Conservation (phyloP, 2,888 invertebrate species). For the Aphidoletes aphidimyza region DNA sequence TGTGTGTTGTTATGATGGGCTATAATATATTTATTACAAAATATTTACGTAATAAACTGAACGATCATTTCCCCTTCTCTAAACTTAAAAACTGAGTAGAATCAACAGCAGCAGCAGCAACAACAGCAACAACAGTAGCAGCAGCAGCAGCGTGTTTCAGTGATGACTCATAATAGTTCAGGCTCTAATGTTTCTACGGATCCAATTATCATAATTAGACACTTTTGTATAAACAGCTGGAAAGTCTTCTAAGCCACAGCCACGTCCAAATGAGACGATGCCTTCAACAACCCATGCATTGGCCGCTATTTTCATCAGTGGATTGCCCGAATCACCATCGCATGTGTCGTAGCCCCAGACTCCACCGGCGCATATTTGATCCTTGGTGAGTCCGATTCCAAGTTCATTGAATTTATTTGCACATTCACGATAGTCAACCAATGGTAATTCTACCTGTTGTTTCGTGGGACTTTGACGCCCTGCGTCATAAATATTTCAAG, state of each 20-base stretch:
- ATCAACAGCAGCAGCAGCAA: too few relatives aligned
- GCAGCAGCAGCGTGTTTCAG: too few relatives aligned
- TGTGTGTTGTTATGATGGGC: not conserved
- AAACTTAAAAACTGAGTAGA: not conserved
- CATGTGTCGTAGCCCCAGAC: constrained; percentile 76
- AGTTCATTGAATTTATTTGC: constrained; percentile 65
- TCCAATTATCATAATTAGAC: constrained; percentile 70
- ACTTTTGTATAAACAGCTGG: constrained; percentile 78
- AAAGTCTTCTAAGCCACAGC: constrained; percentile 73
- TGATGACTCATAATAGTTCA: not conserved
- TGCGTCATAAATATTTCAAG: constrained; percentile 59
- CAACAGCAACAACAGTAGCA: too few relatives aligned
- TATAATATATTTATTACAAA: constrained; percentile 26
- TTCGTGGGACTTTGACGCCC: constrained; percentile 68
- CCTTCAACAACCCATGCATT: constrained; percentile 72
- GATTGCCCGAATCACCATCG: constrained; percentile 81
- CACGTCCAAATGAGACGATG: constrained; percentile 76
- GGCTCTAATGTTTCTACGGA: constrained; percentile 56
- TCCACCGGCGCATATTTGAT: constrained; percentile 79
- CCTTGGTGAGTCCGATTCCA: constrained; percentile 66
- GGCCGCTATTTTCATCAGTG: constrained; percentile 71
- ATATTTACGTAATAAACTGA: constrained; percentile 29
- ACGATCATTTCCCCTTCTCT: not conserved
- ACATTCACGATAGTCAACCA: constrained; percentile 68
- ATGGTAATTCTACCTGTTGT: constrained; percentile 69